Base-by-base conservation (phyloP, 2,113 vertebrate genomes). In the Butorides virescens region DNA sequence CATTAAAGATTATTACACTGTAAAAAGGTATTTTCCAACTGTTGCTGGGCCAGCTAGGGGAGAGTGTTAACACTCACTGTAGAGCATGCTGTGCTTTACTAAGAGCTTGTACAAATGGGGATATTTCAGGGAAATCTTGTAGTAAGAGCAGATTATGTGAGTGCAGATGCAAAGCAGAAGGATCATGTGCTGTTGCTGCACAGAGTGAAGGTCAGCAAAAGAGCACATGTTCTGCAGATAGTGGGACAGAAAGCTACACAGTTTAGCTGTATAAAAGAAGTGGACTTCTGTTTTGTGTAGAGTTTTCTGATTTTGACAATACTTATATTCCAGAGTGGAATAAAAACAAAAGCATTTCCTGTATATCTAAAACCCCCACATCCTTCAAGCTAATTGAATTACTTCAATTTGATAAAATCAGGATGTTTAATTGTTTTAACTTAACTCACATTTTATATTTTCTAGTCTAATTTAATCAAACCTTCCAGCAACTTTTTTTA, bases 1-100 rank as follows among this genome's bases (percentile, higher is more conserved):
- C 27, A 52, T 88, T 88, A 46, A 95, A 96, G 29, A 95, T 90
- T 65, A 86, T 42, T 86, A 74, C 29, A 55, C 42, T 65, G 71
- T 85, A 76, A 71, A 87, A 93, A 91, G 50, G 21, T 78, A 42
- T 93, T 95, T 97, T 86, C 22, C 71, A 93, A 27, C n/a, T 65
- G 86, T 42, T 95, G 47, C 75, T 77, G 42, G 47, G 52, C 27
- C 53, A 75, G 15, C 29, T 18, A 66, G 32, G 36, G 36, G 18
- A 76, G 67, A 34, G 71, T 36, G 82, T 67, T 82, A 92, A 42
- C 19, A 39, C 16, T 92, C 47, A n/a, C 37, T 76, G 29, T 63
- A 75, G 88, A 52, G 75, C 20, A 67, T n/a, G 50, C 61, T 82
- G 47, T 87, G 82, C 46, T 94, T 91, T 86, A 73, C 88, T 63